These are phyloP conservation scores for Beaufortia kweichowensis DNA, from an alignment of 2,113 vertebrate species.

Conservation along the genomic window DNA sequence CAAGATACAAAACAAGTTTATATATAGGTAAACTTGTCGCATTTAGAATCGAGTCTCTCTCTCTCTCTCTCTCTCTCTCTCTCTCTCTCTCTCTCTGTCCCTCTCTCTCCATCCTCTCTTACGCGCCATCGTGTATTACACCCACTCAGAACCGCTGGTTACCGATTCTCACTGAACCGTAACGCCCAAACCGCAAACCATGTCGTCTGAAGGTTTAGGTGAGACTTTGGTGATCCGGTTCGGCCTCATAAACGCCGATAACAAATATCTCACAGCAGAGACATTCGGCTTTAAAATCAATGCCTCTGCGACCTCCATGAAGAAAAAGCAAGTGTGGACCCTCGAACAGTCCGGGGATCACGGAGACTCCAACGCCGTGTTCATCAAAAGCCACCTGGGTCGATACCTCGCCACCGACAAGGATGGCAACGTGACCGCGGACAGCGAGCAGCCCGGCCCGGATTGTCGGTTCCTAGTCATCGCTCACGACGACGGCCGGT, in stretches of 20 bases:
- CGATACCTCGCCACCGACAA: constrained; percentile 95
- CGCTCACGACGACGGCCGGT: constrained; percentile 90
- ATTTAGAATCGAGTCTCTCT: neutral
- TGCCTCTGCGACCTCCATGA: constrained; percentile 91
- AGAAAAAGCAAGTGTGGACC: constrained; percentile 98
- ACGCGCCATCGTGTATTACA: neutral
- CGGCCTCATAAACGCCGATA: constrained; percentile 89
- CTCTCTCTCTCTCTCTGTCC: constrained; percentile 9
- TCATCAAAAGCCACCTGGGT: constrained; percentile 93
- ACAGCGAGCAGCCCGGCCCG: constrained; percentile 79
- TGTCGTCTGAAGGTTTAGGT: constrained; percentile 81
- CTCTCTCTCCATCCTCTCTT: neutral
- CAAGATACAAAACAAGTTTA: neutral
- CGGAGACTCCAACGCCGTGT: constrained; percentile 74
- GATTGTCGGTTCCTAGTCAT: constrained; percentile 90
- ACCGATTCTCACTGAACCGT: constrained; percentile 29
- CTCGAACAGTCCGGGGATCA: constrained; percentile 88
- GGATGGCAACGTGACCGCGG: constrained; percentile 89
- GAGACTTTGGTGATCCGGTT: constrained; percentile 89
- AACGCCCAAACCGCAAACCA: constrained; percentile 52
- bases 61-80: constrained; percentile 21
- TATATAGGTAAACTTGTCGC: neutral
- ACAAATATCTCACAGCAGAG: constrained; percentile 95
- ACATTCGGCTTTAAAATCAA: constrained; percentile 96
- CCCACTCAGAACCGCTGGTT: constrained; percentile 11